Percentiles rank a stretch among this genome's conserved stretches.
These are phyloP conservation scores for Momotus momota DNA, from an alignment of 2,797 vertebrate genomes.

Conservation along the genomic window DNA sequence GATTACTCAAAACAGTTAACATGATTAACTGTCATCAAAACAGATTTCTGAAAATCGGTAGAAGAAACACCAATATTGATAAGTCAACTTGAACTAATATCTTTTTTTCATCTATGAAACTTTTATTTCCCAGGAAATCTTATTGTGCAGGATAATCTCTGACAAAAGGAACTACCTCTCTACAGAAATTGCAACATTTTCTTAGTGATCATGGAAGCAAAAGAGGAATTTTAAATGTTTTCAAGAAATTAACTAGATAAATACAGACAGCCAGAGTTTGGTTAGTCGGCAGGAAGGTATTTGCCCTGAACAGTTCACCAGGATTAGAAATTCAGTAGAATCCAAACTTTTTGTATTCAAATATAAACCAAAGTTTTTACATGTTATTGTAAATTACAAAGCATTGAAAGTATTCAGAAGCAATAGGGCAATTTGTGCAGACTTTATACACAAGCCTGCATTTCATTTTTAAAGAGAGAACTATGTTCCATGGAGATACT, in stretches of 20 bases:
- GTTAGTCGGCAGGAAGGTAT: neutral
- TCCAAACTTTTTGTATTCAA: neutral
- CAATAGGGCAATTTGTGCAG: neutral
- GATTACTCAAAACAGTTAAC: neutral
- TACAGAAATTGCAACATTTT: rapidly evolving
- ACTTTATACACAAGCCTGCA: neutral
- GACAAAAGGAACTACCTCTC: neutral
- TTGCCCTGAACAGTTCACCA: neutral
- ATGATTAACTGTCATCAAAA: rapidly evolving
- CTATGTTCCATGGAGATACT: neutral
- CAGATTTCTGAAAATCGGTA: neutral
- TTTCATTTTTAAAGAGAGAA: neutral
- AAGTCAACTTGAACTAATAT: neutral
- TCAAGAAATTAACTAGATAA: neutral
- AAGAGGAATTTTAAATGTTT: neutral
- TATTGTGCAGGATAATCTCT: neutral
- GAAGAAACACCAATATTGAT: neutral
- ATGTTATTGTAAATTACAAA: neutral
- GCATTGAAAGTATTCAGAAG: neutral
- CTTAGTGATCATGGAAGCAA: neutral
- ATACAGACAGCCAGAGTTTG: neutral
- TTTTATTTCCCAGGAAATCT: neutral
- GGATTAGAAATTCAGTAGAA: neutral
- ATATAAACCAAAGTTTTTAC: neutral
- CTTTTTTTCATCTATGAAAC: neutral